phyloP scores from a whole-genome alignment of 2,113 vertebrate genomes.

The Callipepla squamata region DNA sequence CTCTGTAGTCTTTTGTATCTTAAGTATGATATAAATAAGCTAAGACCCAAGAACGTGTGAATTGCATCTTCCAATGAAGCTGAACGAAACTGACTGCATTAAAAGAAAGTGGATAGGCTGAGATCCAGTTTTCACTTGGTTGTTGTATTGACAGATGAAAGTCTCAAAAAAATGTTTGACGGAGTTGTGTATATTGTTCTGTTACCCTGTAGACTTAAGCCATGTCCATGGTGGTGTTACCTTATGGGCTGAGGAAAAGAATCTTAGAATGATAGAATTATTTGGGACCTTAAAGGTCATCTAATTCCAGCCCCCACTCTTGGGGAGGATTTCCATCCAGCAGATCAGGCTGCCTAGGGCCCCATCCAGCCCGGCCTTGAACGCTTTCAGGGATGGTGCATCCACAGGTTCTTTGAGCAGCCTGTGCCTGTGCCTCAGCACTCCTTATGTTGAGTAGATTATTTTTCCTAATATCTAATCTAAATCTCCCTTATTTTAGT shows the following conservation, averaged over 20 bases:
- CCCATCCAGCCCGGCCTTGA: neutral
- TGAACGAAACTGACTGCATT: neutral
- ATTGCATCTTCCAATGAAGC: neutral
- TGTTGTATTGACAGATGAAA: neutral
- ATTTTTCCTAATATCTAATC: neutral
- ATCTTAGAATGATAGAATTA: neutral
- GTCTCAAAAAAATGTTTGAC: neutral
- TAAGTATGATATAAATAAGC: neutral
- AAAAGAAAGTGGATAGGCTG: neutral
- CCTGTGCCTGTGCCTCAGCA: neutral
- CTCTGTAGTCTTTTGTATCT: neutral
- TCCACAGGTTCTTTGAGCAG: neutral
- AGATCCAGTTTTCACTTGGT: neutral
- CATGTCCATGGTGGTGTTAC: fast-evolving
- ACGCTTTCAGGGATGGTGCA: neutral
- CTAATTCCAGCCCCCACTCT: neutral
- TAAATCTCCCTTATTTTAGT: neutral
- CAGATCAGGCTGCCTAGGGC: neutral
- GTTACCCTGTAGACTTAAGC: neutral
- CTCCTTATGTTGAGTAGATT: neutral
- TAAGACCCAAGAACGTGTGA: neutral
- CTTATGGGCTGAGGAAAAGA: neutral
- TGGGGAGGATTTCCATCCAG: neutral
- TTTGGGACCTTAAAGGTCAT: neutral
- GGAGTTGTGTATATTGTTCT: neutral